These are phyloP conservation scores for Melinaea marsaeus DNA, from an alignment of 2,888 invertebrate genomes.

Conservation along the genomic window DNA sequence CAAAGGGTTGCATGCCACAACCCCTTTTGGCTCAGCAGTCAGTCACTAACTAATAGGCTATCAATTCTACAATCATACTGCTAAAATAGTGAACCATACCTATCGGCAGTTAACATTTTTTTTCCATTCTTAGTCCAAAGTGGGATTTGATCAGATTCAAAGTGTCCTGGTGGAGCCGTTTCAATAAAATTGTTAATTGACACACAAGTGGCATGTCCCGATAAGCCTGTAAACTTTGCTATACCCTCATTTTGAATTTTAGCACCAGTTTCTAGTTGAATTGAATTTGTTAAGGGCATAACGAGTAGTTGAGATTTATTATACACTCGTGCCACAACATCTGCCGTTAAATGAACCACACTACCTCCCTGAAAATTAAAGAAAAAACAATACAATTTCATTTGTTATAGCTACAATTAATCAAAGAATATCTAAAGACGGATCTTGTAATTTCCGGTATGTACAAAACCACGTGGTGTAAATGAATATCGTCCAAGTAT, in stretches of 20 bases:
- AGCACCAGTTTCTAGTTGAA: slow-evolving; percentile 81
- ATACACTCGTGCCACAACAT: slow-evolving; percentile 83
- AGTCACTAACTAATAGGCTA: too few species aligned
- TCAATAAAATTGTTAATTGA: slow-evolving; percentile 85
- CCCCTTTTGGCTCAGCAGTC: too few species aligned
- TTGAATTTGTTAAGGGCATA: slow-evolving; percentile 83
- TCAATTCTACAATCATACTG: too few species aligned
- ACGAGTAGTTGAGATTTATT: slow-evolving; percentile 80
- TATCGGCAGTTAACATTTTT: slow-evolving; percentile 79
- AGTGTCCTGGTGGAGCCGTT: slow-evolving; percentile 82
- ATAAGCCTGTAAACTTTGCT: slow-evolving; percentile 83
- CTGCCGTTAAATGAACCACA: slow-evolving; percentile 88
- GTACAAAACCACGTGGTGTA: neutral
- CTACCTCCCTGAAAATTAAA: slow-evolving; percentile 83
- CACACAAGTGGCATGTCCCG: slow-evolving; percentile 63
- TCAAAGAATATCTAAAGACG: too few species aligned
- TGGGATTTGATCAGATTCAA: slow-evolving; percentile 83
- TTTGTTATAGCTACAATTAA: neutral
- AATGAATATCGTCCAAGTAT: too few species aligned
- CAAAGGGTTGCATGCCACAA: too few species aligned
- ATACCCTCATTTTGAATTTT: slow-evolving; percentile 81
- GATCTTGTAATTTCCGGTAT: too few species aligned
- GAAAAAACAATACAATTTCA: slow-evolving; percentile 4
- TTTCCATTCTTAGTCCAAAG: slow-evolving; percentile 90
- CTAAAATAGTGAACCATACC: slow-evolving; percentile 49